Evolutionary conservation across 2,888 invertebrate species (phyloP), one percentile per base, ranked within the genome.

Genomic region (Biston betularia): DNA sequence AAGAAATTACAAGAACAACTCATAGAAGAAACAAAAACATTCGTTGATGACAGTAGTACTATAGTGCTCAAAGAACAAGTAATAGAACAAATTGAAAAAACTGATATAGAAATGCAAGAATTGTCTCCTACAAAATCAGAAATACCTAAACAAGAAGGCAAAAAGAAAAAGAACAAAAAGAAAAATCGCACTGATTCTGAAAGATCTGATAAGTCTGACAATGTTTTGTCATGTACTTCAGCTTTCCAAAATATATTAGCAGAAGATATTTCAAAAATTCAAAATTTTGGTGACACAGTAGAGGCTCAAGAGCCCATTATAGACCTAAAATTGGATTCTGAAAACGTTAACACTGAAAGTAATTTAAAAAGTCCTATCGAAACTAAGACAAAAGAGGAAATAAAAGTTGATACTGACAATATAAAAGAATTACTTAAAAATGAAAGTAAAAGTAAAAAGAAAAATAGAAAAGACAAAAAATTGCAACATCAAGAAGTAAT

Each of bases 151-250:
- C 77, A 72, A 67, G 88, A 89, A 61, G 53, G 24, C 2, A 88
- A 80, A 61, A 87, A 86, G 72, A 92, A 92, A 77, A 92, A 92
- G 72, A 91, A 89, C 66, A 92, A 92, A 66, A 92, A 91, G 70
- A 92, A 92, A 68, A 90, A 89, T 69, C 82, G 84, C 0, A 82
- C 73, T 72, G 92, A 92, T 73, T 89, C 89, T 8, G 91, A 92
- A 70, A 87, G 75, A 70, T 88, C 89, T 12, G 91, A 90, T 7
- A 87, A 85, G 69, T 70, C 72, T 14, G 88, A 88, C 45, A 89
- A 86, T 52, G 63, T 73, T 6, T n/a, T 79, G 9, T 78, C 84
- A n/a, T 88, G 88, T 67, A 87, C 86, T 45, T 69, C 85, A 40
- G 88, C 87, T 61, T 89, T 89, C 66, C 83, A 90, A 74, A 81